A percentile compares a stretch with the other conserved stretches of the same genome.
These are phyloP conservation scores for Linnaemya tessellans DNA, from an alignment of 2,888 invertebrate genomes.

Conservation along the genomic window DNA sequence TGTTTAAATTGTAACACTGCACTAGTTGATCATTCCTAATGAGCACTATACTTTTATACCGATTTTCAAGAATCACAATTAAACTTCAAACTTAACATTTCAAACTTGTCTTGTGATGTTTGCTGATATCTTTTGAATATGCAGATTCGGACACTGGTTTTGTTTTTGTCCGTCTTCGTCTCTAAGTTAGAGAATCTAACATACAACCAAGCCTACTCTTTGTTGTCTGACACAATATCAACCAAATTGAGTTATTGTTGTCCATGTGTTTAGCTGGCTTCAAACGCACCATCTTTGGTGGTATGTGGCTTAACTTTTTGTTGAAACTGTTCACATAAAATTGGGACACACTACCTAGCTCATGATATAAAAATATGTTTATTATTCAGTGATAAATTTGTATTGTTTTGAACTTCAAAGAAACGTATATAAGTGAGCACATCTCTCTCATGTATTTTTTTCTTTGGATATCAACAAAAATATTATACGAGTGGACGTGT, in stretches of 20 bases:
- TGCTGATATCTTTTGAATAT: constrained; percentile 52
- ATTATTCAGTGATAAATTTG: no score
- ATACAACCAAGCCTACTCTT: constrained; percentile 59
- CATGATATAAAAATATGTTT: no score
- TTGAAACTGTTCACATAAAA: not conserved
- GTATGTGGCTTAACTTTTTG: not conserved
- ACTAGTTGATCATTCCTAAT: constrained; percentile 77
- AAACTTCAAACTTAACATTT: not conserved
- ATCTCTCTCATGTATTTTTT: no score
- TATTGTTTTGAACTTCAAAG: no score
- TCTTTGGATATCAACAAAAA: no score
- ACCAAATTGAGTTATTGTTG: constrained; percentile 33
- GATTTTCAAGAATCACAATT: constrained; percentile 46
- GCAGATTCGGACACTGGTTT: constrained; percentile 49
- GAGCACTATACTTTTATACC: constrained; percentile 78
- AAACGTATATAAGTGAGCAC: no score
- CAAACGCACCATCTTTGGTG: not conserved
- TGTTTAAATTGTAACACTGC: constrained; percentile 75
- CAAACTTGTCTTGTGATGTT: constrained; percentile 59
- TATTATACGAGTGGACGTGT: no score
- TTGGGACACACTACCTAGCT: not conserved
- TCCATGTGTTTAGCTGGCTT: constrained; percentile 18
- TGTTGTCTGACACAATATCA: constrained; percentile 29
- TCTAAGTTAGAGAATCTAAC: no score
- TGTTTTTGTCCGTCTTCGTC: constrained; percentile 21